These are phyloP conservation scores for Odontamblyopus lacepedii DNA, from an alignment of 2,797 vertebrate genomes.

Conservation along the genomic window DNA sequence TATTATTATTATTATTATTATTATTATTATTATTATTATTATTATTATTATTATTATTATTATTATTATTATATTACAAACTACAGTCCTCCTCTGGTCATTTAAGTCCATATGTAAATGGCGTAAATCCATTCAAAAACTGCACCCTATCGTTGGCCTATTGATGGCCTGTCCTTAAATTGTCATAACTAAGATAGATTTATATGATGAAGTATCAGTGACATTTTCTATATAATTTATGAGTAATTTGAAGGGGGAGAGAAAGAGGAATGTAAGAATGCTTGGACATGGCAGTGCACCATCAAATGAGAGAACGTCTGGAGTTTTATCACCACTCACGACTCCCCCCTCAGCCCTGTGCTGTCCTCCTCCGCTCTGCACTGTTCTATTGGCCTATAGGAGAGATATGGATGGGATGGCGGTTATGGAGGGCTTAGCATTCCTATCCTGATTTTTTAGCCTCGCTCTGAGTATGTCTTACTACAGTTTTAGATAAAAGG, in stretches of 20 bases:
- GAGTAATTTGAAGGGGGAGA: conserved; percentile 56
- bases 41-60: no score
- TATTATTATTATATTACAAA: conserved; percentile 16
- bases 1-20: no score
- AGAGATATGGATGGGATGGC: conserved; percentile 72
- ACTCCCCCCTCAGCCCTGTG: conserved; percentile 1
- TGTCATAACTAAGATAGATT: neutral
- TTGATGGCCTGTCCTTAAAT: neutral
- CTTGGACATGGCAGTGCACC: conserved; percentile 87
- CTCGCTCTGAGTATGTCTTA: conserved; percentile 52
- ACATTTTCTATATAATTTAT: conserved; percentile 32
- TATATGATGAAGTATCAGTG: neutral
- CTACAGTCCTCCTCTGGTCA: neutral
- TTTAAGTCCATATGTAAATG: no score
- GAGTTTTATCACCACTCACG: conserved; percentile 89
- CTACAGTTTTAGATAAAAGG: conserved; percentile 75
- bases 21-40: no score
- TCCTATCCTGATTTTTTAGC: conserved; percentile 81
- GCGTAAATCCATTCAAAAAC: neutral
- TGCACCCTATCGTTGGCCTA: neutral
- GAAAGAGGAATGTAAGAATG: conserved; percentile 82
- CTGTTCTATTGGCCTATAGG: conserved; percentile 54
- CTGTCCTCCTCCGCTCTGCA: conserved; percentile 37
- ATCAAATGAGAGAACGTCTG: conserved; percentile 96
- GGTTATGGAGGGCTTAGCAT: conserved; percentile 85